Evolutionary conservation across 2,888 invertebrate genomes (phyloP).

Genomic region (Harmothoe impar): DNA sequence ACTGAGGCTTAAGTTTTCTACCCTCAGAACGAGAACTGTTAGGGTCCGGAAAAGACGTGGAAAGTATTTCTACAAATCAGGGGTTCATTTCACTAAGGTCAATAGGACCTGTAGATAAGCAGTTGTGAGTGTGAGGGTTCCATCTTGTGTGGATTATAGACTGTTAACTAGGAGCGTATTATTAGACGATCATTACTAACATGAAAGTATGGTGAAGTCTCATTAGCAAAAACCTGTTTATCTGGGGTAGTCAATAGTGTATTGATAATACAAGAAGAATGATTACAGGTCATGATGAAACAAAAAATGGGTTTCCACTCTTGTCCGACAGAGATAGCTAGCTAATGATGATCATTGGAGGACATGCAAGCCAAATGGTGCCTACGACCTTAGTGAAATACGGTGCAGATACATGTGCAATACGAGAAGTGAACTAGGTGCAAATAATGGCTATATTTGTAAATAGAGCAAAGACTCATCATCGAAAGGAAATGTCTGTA

Average conservation of each 20-base stretch:
- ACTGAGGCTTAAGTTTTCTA: background rate
- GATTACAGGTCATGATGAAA: background rate
- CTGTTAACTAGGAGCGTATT: no score
- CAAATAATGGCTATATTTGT: slow-evolving; percentile 29
- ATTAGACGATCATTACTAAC: no score
- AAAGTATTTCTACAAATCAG: no score
- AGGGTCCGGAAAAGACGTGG: no score
- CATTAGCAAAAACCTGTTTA: no score
- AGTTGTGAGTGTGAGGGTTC: no score
- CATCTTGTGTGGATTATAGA: no score
- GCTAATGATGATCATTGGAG: background rate
- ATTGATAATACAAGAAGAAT: background rate
- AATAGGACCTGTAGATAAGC: no score
- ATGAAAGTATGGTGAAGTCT: no score
- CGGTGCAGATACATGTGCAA: background rate
- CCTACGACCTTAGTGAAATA: slow-evolving; percentile 2
- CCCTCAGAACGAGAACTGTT: no score
- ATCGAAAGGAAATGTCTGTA: background rate
- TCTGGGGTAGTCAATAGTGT: no score
- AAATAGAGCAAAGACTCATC: background rate
- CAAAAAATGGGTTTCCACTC: background rate
- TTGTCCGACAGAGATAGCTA: background rate
- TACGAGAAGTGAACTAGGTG: background rate
- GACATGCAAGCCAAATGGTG: background rate
- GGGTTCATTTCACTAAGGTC: no score